Percentiles rank a stretch among this genome's conserved stretches.
These are phyloP conservation scores for Hydriomena furcata DNA, from an alignment of 2,888 invertebrate species.

Conservation along the genomic window DNA sequence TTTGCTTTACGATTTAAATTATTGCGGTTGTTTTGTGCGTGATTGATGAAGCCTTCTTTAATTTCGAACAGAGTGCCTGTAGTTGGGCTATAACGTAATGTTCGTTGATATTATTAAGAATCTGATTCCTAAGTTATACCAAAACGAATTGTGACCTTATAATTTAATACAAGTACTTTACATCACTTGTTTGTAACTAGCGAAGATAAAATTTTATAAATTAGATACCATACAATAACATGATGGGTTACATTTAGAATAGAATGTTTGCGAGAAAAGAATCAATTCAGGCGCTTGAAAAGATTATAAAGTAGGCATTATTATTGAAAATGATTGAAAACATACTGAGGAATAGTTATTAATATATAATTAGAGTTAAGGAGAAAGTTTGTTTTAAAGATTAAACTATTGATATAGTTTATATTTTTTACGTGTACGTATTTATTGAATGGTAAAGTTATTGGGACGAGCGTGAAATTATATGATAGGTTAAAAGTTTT, in stretches of 20 bases:
- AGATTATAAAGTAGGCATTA: constrained; percentile 81
- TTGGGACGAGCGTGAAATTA: constrained; percentile 82
- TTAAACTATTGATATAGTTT: constrained; percentile 84
- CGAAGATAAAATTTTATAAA: constrained; percentile 68
- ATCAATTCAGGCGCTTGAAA: constrained; percentile 79
- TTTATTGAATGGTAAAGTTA: constrained; percentile 84
- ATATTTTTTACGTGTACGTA: constrained; percentile 84
- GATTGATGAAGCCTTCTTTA: constrained; percentile 72
- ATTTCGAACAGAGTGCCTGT: constrained; percentile 74
- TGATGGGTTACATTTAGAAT: constrained; percentile 65
- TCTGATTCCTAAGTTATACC: constrained; percentile 55
- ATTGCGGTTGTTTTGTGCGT: constrained; percentile 74
- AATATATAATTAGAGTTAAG: constrained; percentile 81
- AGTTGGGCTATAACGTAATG: constrained; percentile 51
- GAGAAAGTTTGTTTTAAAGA: constrained; percentile 82
- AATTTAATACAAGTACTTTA: constrained; percentile 42
- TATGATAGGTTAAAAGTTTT: constrained; percentile 80
- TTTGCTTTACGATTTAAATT: constrained; percentile 78
- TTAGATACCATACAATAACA: constrained; percentile 66
- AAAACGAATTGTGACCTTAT: constrained; percentile 62
- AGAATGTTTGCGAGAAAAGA: constrained; percentile 66
- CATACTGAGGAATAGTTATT: constrained; percentile 83
- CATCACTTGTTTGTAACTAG: constrained; percentile 56
- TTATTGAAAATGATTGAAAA: constrained; percentile 80
- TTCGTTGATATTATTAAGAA: constrained; percentile 57